Evolutionary conservation across 2,113 vertebrate species (phyloP).

Genomic region (Hypanus sabinus): DNA sequence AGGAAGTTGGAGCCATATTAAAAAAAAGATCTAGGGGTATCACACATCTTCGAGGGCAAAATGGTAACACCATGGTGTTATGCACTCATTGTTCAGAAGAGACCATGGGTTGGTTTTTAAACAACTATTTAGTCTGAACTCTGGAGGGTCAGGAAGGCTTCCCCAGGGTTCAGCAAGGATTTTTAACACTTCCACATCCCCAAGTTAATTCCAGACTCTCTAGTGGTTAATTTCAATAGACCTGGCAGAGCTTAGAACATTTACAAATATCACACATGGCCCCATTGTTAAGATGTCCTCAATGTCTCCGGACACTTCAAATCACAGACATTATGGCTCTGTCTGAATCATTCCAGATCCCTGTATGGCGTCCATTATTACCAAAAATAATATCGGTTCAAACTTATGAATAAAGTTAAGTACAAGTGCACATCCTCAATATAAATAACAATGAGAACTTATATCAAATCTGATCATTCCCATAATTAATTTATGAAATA

Average conservation of each 20-base stretch:
- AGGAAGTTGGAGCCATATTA: not conserved
- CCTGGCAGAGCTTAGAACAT: not conserved
- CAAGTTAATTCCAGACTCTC: not conserved
- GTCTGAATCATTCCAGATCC: not conserved
- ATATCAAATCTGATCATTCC: not conserved
- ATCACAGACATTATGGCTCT: not conserved
- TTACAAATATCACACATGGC: not conserved
- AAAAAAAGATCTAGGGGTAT: not conserved
- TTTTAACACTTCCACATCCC: not conserved
- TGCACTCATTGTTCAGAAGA: not conserved
- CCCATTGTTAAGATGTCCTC: not conserved
- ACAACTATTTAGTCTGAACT: not conserved
- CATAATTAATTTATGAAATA: not conserved
- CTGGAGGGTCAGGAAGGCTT: not conserved
- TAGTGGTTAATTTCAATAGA: not conserved
- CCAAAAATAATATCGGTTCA: not conserved
- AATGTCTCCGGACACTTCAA: not conserved
- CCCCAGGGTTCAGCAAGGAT: not conserved
- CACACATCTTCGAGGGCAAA: not conserved
- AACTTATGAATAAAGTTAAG: not conserved
- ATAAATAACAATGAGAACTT: not conserved
- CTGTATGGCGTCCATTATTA: not conserved
- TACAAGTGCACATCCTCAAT: not conserved
- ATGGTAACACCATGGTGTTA: not conserved
- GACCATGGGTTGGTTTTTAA: not conserved